Base-by-base conservation (phyloP, 2,888 invertebrate species). In the Andrena fulva region DNA sequence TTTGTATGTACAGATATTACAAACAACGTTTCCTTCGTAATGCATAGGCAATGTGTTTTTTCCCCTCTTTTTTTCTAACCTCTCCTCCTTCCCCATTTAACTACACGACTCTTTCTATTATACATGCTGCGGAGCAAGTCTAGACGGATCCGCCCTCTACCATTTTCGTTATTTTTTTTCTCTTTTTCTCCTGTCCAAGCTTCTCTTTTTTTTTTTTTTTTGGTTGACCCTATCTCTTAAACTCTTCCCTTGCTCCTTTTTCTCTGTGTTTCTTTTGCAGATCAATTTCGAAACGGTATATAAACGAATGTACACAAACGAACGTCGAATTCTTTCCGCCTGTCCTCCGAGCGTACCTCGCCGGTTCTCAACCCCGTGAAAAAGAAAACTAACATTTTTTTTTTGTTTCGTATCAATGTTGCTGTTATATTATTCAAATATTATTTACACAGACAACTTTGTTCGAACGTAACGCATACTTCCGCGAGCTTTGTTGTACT, bases 1-100 rank as follows among this genome's bases (percentile, higher is more conserved):
- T 91, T 92, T 92, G 85, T 93, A 93, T 93, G 88, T 93, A 93
- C 93, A 93, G 91, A 91, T 92, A 91, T 92, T 92, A 92, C 92
- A 92, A 91, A 92, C 90, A 89, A 89, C 90, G 73, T 88, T 89
- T 42, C 67, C 27, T 63, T 87, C 83, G 79, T 87, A 87, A 87
- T 82, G 88, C 89, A 87, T 90, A 91, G 88, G 89, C 91, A 89
- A 89, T 89, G 87, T 81, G 83, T 89, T 78, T 78, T 52, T 12
- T 62, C n/a, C 35, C 52, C 52, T 35, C 42, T 52, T 52, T 69
- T 31, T 31, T 73, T 72, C 52, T 42, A 42, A 42, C 16, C 52
- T 52, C 52, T 20, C 20, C 20, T 68, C 54, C 20, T 71, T 50
- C 42, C 42, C 42, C 42, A 16, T 62, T 67, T 81, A 80, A 87